These are phyloP conservation scores for Apotomis betuletana DNA, from an alignment of 2,888 invertebrate genomes.

Conservation along the genomic window DNA sequence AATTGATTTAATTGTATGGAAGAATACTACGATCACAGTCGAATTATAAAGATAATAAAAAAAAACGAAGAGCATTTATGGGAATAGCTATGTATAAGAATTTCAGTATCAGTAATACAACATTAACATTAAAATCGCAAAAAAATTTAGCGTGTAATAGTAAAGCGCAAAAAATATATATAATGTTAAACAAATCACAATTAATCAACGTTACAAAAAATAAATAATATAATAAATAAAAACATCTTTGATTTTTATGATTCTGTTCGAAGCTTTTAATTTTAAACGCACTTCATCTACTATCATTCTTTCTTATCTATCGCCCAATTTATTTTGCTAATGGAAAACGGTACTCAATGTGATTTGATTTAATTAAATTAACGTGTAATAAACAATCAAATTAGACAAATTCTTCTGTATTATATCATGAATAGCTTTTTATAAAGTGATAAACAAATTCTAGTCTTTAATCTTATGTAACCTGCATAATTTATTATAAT, in stretches of 20 bases:
- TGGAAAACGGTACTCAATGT: slow-evolving; percentile 14
- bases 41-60: not conserved
- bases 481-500: slow-evolving; percentile 35
- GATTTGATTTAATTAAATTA: slow-evolving; percentile 6
- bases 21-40: not conserved
- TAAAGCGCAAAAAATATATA: not conserved
- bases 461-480: slow-evolving; percentile 41
- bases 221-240: not conserved
- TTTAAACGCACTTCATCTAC: slow-evolving; percentile 3
- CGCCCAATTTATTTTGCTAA: slow-evolving; percentile 12
- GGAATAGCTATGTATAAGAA: not conserved
- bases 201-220: no score
- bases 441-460: slow-evolving; percentile 1
- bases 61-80: slow-evolving; percentile 10
- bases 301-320: not conserved
- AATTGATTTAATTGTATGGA: not conserved
- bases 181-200: no score
- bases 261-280: slow-evolving; percentile 2
- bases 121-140: not conserved
- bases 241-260: not conserved
- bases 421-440: not conserved
- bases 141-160: not conserved
- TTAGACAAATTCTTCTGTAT: not conserved
- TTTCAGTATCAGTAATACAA: not conserved
- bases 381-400: not conserved